Evolutionary conservation across 2,888 invertebrate genomes (phyloP), one percentile per base, ranked within the genome.

Genomic region (Formica aserva): DNA sequence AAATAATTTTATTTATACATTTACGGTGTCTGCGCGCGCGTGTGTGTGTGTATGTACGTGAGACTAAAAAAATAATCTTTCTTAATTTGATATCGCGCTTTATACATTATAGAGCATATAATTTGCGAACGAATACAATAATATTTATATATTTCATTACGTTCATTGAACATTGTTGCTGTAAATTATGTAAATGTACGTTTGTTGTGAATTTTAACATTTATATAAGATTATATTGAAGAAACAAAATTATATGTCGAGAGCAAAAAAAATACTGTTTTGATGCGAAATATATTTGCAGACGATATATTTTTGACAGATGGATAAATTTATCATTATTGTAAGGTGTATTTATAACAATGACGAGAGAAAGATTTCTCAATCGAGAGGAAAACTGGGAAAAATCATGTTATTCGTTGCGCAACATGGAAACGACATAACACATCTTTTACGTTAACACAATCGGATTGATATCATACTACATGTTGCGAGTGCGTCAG

Each of bases 401-500:
- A 69, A 22, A 35, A 57, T 26, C 18, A n/a, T 77, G 4, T 29
- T 55, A 52, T 57, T 22, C 3, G 22, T 22, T 57, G 57, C 15
- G 22, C 41, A 71, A 55, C 9, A 11, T 41, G 29, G 13, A 15
- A 18, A 75, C 41, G 29, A 29, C 38, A 75, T 18, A 41, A 1
- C 22, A 8, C n/a, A 18, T 48, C 18, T 48, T 48, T 48, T 48
- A n/a, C n/a, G 5, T 60, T 45, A 71, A 78, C 13, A 15, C 3
- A 32, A 57, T 78, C 26, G 3, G 8, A 45, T 29, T 63, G 32
- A 55, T 57, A 22, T 57, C 22, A 13, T 13, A 9, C 0, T 13
- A 9, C 0, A 69, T n/a, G n/a, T 11, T 69, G 15, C 18, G 26
- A 35, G 0, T 77, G 26, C 38, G 78, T 80, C 78, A 80, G 13